Conservation (phyloP, 1,140 invertebrate species). For the Drosophila obscura region DNA sequence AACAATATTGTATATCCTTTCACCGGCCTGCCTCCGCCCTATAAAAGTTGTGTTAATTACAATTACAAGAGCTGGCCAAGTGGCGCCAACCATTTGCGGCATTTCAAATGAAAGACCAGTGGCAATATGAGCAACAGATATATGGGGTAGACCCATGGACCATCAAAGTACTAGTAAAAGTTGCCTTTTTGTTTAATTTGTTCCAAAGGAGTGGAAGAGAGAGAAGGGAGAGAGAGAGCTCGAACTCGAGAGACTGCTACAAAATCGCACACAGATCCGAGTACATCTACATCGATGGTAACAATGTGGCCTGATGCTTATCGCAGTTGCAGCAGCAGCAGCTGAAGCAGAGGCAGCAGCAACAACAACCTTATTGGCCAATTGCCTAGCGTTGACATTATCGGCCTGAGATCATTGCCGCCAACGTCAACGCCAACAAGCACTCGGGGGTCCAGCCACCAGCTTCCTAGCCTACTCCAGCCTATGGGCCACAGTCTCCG, state of each 20-base stretch:
- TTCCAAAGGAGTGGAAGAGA: conserved; percentile 32
- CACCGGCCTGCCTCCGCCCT: neutral
- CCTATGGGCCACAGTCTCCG: neutral
- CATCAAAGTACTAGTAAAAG: conserved; percentile 27
- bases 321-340: conserved; percentile 33
- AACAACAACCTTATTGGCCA: conserved; percentile 81
- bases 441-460: conserved; percentile 45
- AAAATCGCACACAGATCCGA: conserved; percentile 24
- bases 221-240: conserved; percentile 21
- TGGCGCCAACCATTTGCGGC: conserved; percentile 62
- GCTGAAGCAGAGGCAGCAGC: conserved; percentile 24
- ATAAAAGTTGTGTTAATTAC: conserved; percentile 72
- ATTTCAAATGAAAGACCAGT: conserved; percentile 36
- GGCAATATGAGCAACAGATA: conserved; percentile 55
- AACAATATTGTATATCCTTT: neutral
- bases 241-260: conserved; percentile 35
- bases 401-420: conserved; percentile 70
- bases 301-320: conserved; percentile 78
- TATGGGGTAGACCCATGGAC: neutral
- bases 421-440: conserved; percentile 66
- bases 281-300: conserved; percentile 74
- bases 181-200: conserved; percentile 76
- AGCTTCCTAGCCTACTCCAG: conserved; percentile 9
- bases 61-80: conserved; percentile 48
- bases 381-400: conserved; percentile 83